Percentiles rank a stretch among this genome's conserved stretches.
phyloP scores from a whole-genome alignment of 2,888 invertebrate species.

The Gymnosoma rotundatum region DNA sequence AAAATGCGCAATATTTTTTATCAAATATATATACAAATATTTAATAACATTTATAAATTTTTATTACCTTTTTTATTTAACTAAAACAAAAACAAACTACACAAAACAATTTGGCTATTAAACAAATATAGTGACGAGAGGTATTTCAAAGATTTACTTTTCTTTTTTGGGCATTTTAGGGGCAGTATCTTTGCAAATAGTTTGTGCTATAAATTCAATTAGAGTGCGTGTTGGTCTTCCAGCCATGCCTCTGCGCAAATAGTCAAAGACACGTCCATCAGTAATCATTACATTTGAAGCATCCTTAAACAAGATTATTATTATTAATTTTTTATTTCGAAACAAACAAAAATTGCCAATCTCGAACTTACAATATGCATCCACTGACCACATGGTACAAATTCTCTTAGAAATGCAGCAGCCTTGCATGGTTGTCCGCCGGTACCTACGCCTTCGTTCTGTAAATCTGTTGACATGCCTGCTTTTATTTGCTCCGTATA shows the following conservation, averaged over 20 bases:
- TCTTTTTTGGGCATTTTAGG: constrained; percentile 75
- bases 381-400: constrained; percentile 88
- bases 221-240: constrained; percentile 90
- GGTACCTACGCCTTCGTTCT: constrained; percentile 83
- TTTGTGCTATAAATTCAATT: constrained; percentile 87
- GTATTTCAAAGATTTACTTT: constrained; percentile 8
- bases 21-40: constrained; percentile 7
- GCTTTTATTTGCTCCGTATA: constrained; percentile 85
- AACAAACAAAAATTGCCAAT: not conserved
- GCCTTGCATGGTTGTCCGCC: constrained; percentile 87
- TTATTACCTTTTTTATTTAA: constrained; percentile 29
- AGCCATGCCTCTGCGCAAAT: constrained; percentile 86
- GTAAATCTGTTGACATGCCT: constrained; percentile 82
- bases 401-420: constrained; percentile 90
- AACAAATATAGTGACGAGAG: not conserved
- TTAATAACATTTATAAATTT: constrained; percentile 41
- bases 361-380: constrained; percentile 85
- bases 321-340: not conserved
- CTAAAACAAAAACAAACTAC: constrained; percentile 28
- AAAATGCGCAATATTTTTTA: constrained; percentile 16
- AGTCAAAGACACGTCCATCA: constrained; percentile 85
- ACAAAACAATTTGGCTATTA: constrained; percentile 52
- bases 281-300: constrained; percentile 89
- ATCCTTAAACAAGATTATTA: constrained; percentile 80
- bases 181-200: constrained; percentile 81